Evolutionary conservation across 1,140 invertebrate species (phyloP), one percentile per base, ranked within the genome.

Genomic region (Drosophila malerkotliana): DNA sequence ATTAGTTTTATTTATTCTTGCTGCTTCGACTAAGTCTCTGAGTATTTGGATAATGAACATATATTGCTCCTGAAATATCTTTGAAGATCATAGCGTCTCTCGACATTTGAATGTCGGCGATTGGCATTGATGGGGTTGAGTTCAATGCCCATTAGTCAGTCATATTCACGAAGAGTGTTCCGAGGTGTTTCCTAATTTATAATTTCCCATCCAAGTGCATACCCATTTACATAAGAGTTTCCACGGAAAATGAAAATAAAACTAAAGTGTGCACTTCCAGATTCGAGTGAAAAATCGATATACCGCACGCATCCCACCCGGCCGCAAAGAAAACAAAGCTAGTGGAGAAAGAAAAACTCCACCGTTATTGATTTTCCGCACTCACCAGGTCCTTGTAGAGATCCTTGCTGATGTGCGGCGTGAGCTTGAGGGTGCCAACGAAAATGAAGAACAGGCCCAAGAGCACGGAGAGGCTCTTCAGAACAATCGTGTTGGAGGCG

Each of bases 311-410:
- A 39, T 15, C 60, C 52, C 54, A 30, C 61, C 24, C 15, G 9
- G 28, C 61, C 15, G 32, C 49, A 24, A 26, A 21, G 8, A 15
- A 26, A 74, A 61, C 69, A 56, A 52, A 57, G 71, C 54, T 24
- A 4, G n/a, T 26, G 15, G 30, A 32, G 15, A 32, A 44, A 18
- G 18, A 18, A 77, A 41, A n/a, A 45, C 68, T 41, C 47, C 9
- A 21, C 10, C 39, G 7, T 0, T 39, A 84, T 81, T 53, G 77
- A 88, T 85, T 85, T 82, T 78, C 63, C 58, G 5, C 39, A 69
- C 95, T 95, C 93, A 99, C 98, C 95, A 99, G 95, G 94, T 99
- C 98, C 94, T 98, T 98, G 92, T 99, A 98, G 55, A 99, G 94
- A 92, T 99, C 98, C 93, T 97, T 97, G 84, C 97, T 98, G 60